Base-by-base conservation (phyloP, 2,113 vertebrate genomes). In the Poeciliopsis turrubarensis region DNA sequence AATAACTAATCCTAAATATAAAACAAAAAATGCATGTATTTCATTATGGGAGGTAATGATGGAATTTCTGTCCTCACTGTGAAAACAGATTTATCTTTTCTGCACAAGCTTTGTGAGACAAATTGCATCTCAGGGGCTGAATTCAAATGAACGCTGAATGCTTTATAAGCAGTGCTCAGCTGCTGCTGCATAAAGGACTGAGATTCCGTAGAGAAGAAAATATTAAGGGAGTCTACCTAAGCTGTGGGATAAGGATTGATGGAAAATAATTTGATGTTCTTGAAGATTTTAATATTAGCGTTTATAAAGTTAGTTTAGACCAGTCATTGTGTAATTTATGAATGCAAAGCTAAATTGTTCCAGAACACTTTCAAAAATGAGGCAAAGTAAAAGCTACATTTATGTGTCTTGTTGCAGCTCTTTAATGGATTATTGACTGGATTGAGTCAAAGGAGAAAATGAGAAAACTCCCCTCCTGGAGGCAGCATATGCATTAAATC, bases 391-490 rank as follows among this genome's bases (percentile, higher is more conserved):
- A 69, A 65, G 37, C 30, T 67, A 11, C 65, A 51, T 79, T 68
- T 65, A 82, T 66, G 60, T 67, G 72, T 74, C 66, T 68, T 62
- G 60, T 65, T 76, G 65, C 65, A 15, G 79, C 61, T 22, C 76
- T 80, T 65, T 85, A 90, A 88, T 86, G 72, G 76, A 54, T 77
- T 90, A 87, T 90, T 83, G 89, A 91, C 80, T 65, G 5, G n/a
- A 15, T 17, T 72, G 39, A 68, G 44, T 29, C 51, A 69, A 54
- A 64, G 26, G 26, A 61, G 17, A 70, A 80, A 78, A 79, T 74
- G 61, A 78, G 84, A 74, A 60, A 47, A 32, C 34, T 70, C 77
- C 51, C 9, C 37, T 69, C 47, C 68, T 69, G 9, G 41, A 54
- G 72, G 74, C 25, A 60, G 60, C 26, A 19, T 70, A 73, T 64